These are phyloP conservation scores for Catalaphyllia jardinei DNA, from an alignment of 64 coral and sea anemone genomes.

Conservation along the genomic window DNA sequence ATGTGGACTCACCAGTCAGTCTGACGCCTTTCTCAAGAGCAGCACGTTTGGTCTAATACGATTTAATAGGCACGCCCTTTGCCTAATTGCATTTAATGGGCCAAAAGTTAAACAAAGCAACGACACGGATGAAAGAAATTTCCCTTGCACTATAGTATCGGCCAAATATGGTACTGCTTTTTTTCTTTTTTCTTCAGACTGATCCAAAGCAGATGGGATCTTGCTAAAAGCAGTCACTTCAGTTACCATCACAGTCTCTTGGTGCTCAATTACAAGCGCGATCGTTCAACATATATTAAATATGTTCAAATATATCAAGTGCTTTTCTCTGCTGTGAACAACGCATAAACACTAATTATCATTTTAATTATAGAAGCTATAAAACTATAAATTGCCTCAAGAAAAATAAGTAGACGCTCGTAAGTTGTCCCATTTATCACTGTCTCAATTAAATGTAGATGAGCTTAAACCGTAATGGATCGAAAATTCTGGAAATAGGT, in stretches of 20 bases:
- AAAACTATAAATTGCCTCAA: slow-evolving; percentile 12
- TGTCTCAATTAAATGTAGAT: background rate
- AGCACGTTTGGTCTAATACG: background rate
- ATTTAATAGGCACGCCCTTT: slow-evolving; percentile 5
- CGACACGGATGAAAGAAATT: background rate
- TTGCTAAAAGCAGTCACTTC: no score
- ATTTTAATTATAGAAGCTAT: slow-evolving; percentile 5
- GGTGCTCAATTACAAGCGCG: background rate
- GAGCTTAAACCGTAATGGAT: background rate
- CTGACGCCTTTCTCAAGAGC: background rate
- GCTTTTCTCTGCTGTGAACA: no score
- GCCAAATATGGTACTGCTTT: no score
- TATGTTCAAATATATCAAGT: background rate
- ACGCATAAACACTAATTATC: background rate
- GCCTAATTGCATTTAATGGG: background rate
- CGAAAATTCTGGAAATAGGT: background rate
- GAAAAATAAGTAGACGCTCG: background rate
- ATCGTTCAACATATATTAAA: no score
- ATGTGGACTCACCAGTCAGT: background rate
- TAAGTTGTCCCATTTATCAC: background rate
- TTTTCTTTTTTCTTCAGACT: no score
- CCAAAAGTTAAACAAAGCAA: background rate
- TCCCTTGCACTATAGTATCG: no score
- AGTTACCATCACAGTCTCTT: no score
- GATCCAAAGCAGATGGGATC: no score